These are phyloP conservation scores for Tokudaia tokunoshimensis DNA, from an alignment of 2,797 vertebrate species.

Conservation along the genomic window DNA sequence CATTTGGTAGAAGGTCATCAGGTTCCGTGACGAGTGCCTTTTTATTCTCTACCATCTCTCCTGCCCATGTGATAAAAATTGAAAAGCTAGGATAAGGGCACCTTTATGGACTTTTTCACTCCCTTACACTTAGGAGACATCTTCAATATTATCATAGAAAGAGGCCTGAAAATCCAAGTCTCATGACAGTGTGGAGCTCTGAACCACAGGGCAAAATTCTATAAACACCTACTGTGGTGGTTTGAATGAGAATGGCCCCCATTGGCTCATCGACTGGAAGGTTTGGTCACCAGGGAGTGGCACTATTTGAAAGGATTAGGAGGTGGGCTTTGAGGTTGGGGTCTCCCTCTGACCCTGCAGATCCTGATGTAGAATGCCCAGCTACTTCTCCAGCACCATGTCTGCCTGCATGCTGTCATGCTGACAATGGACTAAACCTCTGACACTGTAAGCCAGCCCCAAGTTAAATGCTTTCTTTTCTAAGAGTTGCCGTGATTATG, in stretches of 20 bases:
- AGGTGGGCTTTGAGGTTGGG: background rate
- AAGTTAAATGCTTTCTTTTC: background rate
- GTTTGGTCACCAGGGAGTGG: background rate
- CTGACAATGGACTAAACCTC: background rate
- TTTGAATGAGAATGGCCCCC: background rate
- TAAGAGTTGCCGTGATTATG: background rate
- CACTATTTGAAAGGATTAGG: background rate
- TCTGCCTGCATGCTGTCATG: background rate
- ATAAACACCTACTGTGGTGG: background rate
- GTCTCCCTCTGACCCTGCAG: background rate
- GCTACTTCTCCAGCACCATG: background rate
- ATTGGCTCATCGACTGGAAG: background rate
- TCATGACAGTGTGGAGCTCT: background rate
- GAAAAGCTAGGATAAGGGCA: background rate
- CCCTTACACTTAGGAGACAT: background rate
- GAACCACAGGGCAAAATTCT: background rate
- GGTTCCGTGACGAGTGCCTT: no score
- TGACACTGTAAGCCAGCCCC: background rate
- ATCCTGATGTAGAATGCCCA: background rate
- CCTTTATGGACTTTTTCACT: slow-evolving; percentile 39
- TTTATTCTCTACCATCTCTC: background rate
- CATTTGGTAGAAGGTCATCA: background rate
- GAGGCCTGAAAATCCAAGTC: background rate
- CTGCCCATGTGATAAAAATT: background rate
- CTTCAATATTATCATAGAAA: background rate